Evolutionary conservation across 2,888 invertebrate species (phyloP).

Genomic region (Mongoloraphidia duomilia): DNA sequence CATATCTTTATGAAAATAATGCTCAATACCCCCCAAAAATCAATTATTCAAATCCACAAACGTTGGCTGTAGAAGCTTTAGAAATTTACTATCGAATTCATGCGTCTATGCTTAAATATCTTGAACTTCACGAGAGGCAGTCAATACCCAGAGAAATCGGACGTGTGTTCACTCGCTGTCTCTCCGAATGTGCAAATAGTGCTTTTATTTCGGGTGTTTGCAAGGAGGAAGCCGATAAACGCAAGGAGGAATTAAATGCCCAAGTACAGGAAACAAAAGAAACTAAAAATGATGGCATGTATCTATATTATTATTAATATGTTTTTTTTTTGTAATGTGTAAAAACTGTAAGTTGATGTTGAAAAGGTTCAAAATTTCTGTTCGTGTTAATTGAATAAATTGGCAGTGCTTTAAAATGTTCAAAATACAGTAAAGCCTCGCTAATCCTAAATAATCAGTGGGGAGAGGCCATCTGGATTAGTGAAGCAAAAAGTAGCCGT

Average conservation of each 20-base stretch:
- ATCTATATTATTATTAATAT: no score
- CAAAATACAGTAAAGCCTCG: no score
- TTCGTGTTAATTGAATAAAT: no score
- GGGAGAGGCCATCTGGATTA: no score
- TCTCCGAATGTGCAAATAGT: constrained; percentile 26
- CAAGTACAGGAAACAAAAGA: neutral
- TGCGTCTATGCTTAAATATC: constrained; percentile 74
- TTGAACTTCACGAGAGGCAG: constrained; percentile 63
- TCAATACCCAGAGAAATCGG: constrained; percentile 43
- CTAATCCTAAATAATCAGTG: no score
- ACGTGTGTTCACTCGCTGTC: constrained; percentile 42
- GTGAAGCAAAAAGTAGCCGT: no score
- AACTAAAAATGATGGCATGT: neutral
- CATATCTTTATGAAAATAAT: constrained; percentile 60
- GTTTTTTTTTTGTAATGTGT: no score
- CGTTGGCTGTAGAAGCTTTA: constrained; percentile 74
- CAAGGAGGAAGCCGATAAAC: constrained; percentile 10
- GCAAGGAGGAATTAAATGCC: neutral
- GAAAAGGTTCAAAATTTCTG: no score
- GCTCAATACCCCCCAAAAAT: constrained; percentile 80
- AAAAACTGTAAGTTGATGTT: no score
- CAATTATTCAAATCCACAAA: constrained; percentile 68
- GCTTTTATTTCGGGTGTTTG: constrained; percentile 5
- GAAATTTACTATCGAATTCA: constrained; percentile 78
- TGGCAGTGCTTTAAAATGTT: no score